phyloP scores from a whole-genome alignment of 2,888 invertebrate genomes.

The Tipula helvola region DNA sequence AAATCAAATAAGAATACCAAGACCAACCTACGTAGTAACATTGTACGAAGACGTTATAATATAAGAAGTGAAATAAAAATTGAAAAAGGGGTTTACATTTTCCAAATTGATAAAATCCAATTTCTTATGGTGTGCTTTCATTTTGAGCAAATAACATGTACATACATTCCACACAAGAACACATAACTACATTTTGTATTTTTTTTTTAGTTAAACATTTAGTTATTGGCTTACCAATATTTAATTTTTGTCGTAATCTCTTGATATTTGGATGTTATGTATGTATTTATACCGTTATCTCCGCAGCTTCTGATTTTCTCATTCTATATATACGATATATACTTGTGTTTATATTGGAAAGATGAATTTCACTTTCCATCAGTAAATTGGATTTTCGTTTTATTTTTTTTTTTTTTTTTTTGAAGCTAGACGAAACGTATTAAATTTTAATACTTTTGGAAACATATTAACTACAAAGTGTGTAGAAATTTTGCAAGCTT shows the following conservation, averaged over 20 bases:
- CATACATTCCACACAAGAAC: neutral
- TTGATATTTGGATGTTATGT: neutral
- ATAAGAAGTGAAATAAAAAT: neutral
- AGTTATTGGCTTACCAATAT: neutral
- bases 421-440: neutral
- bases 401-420: neutral
- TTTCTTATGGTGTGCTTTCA: neutral
- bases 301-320: neutral
- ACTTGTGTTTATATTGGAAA: neutral
- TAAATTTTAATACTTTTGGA: neutral
- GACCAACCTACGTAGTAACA: neutral
- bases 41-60: neutral
- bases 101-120: constrained; percentile 4
- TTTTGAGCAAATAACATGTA: neutral
- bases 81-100: constrained; percentile 4
- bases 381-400: neutral
- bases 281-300: neutral
- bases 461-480: neutral
- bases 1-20: neutral
- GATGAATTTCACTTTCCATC: neutral
- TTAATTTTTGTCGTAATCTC: constrained; percentile 4
- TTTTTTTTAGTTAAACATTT: neutral
- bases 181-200: neutral
- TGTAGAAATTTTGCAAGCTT: neutral
- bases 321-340: neutral